Percentiles rank a stretch among this genome's conserved stretches.
Conservation (phyloP, 2,113 vertebrate genomes). For the Suncus etruscus region DNA sequence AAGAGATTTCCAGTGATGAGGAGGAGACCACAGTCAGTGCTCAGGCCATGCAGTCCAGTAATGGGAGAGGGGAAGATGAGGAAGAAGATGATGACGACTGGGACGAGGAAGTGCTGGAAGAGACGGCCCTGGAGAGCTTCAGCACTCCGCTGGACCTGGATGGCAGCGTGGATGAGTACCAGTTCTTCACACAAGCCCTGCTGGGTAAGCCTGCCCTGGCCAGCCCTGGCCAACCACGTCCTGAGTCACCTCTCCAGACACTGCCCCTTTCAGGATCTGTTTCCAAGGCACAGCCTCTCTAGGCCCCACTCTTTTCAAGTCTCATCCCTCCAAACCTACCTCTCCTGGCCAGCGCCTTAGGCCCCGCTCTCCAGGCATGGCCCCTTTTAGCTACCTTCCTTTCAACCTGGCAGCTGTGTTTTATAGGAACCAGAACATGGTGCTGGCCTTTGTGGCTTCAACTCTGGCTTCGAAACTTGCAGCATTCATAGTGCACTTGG, state of each 20-base stretch:
- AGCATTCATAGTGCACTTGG: not conserved
- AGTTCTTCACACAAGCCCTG: constrained; percentile 95
- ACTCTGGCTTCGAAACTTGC: not conserved
- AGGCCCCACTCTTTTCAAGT: too few species aligned
- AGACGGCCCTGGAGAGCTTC: constrained; percentile 96
- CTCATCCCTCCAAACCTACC: too few species aligned
- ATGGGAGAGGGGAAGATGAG: constrained; percentile 88
- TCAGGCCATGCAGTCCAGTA: constrained; percentile 89
- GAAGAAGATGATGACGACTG: constrained; percentile 95
- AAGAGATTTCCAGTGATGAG: constrained; percentile 97
- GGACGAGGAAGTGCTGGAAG: constrained; percentile 96
- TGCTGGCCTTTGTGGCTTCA: not conserved
- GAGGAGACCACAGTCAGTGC: constrained; percentile 91
- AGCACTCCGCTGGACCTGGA: constrained; percentile 96
- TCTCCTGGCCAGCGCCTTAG: too few species aligned
- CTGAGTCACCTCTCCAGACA: too few species aligned
- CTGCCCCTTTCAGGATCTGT: too few species aligned
- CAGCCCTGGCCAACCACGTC: not conserved
- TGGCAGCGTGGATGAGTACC: constrained; percentile 96
- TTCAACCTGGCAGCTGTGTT: too few species aligned
- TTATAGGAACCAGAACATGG: too few species aligned
- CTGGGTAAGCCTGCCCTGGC: constrained; percentile 88
- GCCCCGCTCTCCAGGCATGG: too few species aligned
- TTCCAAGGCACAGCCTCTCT: too few species aligned
- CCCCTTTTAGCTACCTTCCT: too few species aligned